A percentile compares a stretch with the other conserved stretches of the same genome.
Conservation (phyloP, 2,888 invertebrate species). For the Noctua pronuba region DNA sequence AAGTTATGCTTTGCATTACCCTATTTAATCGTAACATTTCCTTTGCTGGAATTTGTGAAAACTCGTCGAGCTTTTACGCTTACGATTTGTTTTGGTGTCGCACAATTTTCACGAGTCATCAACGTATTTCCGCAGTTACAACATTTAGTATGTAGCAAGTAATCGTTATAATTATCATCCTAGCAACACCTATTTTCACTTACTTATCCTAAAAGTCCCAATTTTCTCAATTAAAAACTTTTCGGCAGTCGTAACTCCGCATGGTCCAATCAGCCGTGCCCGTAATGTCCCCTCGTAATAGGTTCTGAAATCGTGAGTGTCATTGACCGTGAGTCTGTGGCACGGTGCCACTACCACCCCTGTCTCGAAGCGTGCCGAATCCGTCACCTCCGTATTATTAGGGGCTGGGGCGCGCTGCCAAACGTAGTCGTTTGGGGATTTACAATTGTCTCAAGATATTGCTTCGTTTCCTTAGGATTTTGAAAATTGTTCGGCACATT, state of each 20-base stretch:
- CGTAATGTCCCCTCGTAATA: conserved; percentile 46
- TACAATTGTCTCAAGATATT: conserved; percentile 18
- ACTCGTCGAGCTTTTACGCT: conserved; percentile 6
- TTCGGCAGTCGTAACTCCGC: conserved; percentile 9
- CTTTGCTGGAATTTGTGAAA: background rate
- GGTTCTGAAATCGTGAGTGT: conserved; percentile 69
- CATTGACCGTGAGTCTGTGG: conserved; percentile 73
- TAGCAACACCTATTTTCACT: background rate
- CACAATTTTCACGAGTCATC: conserved; percentile 43
- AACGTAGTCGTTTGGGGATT: conserved; percentile 35
- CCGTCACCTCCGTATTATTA: conserved; percentile 46
- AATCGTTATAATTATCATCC: background rate
- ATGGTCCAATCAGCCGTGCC: conserved; percentile 33
- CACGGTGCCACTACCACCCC: conserved; percentile 68
- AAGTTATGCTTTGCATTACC: background rate
- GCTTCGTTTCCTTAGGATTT: background rate
- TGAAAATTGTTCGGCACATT: background rate
- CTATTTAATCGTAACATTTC: background rate
- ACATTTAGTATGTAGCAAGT: background rate
- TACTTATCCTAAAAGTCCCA: background rate
- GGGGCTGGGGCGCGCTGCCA: conserved; percentile 48
- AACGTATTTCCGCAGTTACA: conserved; percentile 27
- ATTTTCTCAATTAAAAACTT: background rate
- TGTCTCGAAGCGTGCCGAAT: conserved; percentile 64
- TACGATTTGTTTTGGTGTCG: conserved; percentile 44